These are phyloP conservation scores for Frieseomelitta varia DNA, from an alignment of 1,140 invertebrate genomes.

Conservation along the genomic window DNA sequence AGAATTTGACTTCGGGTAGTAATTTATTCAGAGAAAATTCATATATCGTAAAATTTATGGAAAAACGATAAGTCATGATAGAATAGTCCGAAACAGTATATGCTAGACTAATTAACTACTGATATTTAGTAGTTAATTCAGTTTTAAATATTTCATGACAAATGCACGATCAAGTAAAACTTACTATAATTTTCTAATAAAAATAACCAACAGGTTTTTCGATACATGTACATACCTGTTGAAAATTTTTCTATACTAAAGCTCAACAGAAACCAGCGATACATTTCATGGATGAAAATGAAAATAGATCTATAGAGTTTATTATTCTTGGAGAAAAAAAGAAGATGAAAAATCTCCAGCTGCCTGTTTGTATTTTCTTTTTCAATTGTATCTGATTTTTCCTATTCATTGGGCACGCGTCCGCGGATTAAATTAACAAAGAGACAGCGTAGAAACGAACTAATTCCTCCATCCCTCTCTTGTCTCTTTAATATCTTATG, in stretches of 20 bases:
- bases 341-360: no score
- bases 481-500: constrained; percentile 13
- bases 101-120: no score
- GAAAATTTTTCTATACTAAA: no score
- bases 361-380: background rate
- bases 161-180: no score
- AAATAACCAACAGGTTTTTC: no score
- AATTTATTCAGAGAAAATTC: background rate
- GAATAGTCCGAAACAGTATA: background rate
- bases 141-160: no score
- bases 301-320: no score
- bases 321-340: no score
- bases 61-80: background rate
- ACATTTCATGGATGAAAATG: no score
- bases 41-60: background rate
- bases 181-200: no score
- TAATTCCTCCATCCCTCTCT: background rate
- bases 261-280: no score
- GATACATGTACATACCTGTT: no score
- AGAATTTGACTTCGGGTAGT: background rate
- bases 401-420: background rate
- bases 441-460: background rate
- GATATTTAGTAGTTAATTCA: background rate
- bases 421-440: constrained; percentile 3
- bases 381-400: background rate